phyloP scores from a whole-genome alignment of 2,113 vertebrate genomes.

The Oryzias melastigma region DNA sequence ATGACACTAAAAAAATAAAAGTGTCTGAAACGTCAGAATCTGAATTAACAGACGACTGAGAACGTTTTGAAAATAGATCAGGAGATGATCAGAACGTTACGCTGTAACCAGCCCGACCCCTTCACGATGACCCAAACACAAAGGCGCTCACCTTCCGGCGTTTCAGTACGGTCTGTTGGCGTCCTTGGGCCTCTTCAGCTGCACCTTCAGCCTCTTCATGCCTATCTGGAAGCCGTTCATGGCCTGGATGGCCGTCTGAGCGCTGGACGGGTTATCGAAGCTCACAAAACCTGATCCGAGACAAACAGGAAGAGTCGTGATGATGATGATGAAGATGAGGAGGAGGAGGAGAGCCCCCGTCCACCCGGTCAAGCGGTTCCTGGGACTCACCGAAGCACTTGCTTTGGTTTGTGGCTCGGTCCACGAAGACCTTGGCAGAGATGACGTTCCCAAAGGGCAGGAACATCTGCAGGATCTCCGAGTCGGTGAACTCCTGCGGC shows the following conservation, averaged over 20 bases:
- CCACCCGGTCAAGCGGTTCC: neutral
- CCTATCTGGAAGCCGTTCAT: slow-evolving; percentile 99
- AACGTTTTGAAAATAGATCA: too few relatives aligned
- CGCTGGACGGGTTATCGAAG: slow-evolving; percentile 94
- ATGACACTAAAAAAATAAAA: too few relatives aligned
- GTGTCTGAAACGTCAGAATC: too few relatives aligned
- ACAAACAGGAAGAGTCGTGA: too few relatives aligned
- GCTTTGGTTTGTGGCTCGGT: slow-evolving; percentile 97
- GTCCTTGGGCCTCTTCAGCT: slow-evolving; percentile 94
- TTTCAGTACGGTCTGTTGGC: slow-evolving; percentile 90
- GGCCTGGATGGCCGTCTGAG: slow-evolving; percentile 93
- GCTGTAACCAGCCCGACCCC: slow-evolving; percentile 37
- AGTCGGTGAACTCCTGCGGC: slow-evolving; percentile 96
- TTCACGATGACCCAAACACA: slow-evolving; percentile 8
- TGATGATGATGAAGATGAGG: too few relatives aligned
- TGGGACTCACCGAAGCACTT: slow-evolving; percentile 92
- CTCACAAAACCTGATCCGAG: slow-evolving; percentile 85
- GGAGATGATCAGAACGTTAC: too few relatives aligned
- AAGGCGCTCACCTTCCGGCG: slow-evolving; percentile 52
- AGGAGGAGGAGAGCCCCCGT: too few relatives aligned
- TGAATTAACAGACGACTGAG: too few relatives aligned
- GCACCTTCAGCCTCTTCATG: slow-evolving; percentile 96
- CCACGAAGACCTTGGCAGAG: slow-evolving; percentile 96
- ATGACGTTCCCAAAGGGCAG: slow-evolving; percentile 97
- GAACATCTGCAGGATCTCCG: slow-evolving; percentile 96